Evolutionary conservation across 1,140 invertebrate genomes (phyloP).

Genomic region (Micrasema minimum): DNA sequence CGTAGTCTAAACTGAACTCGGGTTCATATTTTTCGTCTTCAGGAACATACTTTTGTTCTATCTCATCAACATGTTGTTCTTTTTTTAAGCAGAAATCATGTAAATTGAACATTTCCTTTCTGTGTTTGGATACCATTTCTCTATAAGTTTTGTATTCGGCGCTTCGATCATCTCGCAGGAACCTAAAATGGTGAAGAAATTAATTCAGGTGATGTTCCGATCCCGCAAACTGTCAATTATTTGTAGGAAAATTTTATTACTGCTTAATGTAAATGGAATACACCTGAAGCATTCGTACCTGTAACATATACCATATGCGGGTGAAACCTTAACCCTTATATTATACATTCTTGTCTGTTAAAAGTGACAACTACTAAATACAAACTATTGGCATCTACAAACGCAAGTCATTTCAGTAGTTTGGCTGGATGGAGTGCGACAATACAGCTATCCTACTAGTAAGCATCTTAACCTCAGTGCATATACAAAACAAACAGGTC

Average conservation of each 20-base stretch:
- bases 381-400: too few relatives aligned
- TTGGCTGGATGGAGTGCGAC: too few relatives aligned
- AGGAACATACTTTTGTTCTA: slow-evolving; percentile 53
- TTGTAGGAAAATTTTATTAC: slow-evolving; percentile 29
- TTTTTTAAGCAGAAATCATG: slow-evolving; percentile 14
- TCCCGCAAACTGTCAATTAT: slow-evolving; percentile 20
- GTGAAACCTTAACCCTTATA: slow-evolving; percentile 2
- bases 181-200: slow-evolving; percentile 57
- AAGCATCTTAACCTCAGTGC: too few relatives aligned
- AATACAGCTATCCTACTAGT: too few relatives aligned
- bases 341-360: too few relatives aligned
- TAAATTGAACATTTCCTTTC: slow-evolving; percentile 41
- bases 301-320: slow-evolving; percentile 25
- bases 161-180: slow-evolving; percentile 62
- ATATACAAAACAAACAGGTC: too few relatives aligned
- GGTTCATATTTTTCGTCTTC: slow-evolving; percentile 66
- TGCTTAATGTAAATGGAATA: slow-evolving; percentile 30
- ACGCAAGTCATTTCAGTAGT: too few relatives aligned
- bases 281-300: slow-evolving; percentile 30
- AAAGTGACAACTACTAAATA: too few relatives aligned
- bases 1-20: slow-evolving; percentile 64
- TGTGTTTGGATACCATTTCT: slow-evolving; percentile 54
- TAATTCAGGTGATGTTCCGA: slow-evolving; percentile 1
- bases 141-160: slow-evolving; percentile 63
- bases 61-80: slow-evolving; percentile 33